Evolutionary conservation across 2,797 vertebrate species (phyloP).

Genomic region (Cynopterus sphinx): DNA sequence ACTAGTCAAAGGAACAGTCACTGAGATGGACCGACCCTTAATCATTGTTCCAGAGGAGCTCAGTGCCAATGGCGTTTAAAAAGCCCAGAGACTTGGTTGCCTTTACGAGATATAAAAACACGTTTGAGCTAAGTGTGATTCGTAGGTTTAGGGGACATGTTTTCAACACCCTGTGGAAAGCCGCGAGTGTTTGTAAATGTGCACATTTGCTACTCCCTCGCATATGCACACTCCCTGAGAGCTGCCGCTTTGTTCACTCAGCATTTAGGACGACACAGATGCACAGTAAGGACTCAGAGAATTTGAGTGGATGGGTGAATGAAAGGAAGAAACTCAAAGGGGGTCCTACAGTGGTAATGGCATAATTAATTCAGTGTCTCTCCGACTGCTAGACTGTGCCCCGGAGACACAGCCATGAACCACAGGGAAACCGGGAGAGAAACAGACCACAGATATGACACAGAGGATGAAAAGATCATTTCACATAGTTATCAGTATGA

Average conservation of each 20-base stretch:
- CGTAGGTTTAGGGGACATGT: background rate
- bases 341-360: fast-evolving
- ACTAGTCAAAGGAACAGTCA: background rate
- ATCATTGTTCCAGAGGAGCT: fast-evolving
- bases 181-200: fast-evolving
- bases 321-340: background rate
- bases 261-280: fast-evolving
- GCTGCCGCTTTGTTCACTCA: background rate
- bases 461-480: too few relatives aligned
- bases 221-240: too few relatives aligned
- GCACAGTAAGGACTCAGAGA: background rate
- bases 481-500: fast-evolving
- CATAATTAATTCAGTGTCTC: background rate
- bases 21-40: fast-evolving
- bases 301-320: background rate
- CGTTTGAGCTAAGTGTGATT: background rate
- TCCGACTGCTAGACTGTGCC: too few relatives aligned
- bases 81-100: background rate
- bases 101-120: fast-evolving
- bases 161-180: background rate
- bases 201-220: background rate
- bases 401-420: background rate
- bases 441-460: background rate
- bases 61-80: fast-evolving
- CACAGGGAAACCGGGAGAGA: background rate